Percentiles rank a stretch among this genome's conserved stretches.
phyloP scores from a whole-genome alignment of 2,113 vertebrate species.

The Antechinus flavipes region DNA sequence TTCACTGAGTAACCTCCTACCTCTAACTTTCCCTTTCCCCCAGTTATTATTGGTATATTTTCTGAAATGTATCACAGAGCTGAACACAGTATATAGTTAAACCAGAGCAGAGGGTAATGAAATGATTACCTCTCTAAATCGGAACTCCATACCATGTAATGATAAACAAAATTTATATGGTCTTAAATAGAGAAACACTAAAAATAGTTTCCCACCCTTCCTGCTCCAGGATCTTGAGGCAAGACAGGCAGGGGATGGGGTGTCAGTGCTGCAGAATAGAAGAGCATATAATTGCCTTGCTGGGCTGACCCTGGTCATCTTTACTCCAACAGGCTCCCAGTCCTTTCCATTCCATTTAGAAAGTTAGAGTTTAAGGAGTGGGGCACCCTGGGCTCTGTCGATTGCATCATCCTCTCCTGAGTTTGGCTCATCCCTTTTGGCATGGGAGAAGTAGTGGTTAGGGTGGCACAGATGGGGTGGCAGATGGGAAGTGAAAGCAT shows the following conservation, averaged over 20 bases:
- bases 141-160: background rate
- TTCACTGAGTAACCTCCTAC: background rate
- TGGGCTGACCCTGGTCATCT: background rate
- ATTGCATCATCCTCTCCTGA: conserved; percentile 13
- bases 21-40: background rate
- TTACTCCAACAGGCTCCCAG: background rate
- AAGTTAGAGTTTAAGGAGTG: background rate
- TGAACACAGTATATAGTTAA: background rate
- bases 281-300: background rate
- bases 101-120: background rate
- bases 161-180: background rate
- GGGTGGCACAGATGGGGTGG: conserved; percentile 81
- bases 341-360: background rate
- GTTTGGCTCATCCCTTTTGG: conserved; percentile 69
- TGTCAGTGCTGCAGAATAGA: background rate
- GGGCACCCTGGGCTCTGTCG: rapidly evolving
- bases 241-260: background rate
- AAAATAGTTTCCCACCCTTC: background rate
- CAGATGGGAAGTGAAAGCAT: conserved; percentile 83
- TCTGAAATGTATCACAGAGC: background rate
- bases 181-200: background rate
- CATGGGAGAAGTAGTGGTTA: conserved; percentile 66
- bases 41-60: background rate
- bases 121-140: background rate
- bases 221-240: background rate